Evolutionary conservation across 2,888 invertebrate species (phyloP).

Genomic region (Dyspetes luteomarginatus): DNA sequence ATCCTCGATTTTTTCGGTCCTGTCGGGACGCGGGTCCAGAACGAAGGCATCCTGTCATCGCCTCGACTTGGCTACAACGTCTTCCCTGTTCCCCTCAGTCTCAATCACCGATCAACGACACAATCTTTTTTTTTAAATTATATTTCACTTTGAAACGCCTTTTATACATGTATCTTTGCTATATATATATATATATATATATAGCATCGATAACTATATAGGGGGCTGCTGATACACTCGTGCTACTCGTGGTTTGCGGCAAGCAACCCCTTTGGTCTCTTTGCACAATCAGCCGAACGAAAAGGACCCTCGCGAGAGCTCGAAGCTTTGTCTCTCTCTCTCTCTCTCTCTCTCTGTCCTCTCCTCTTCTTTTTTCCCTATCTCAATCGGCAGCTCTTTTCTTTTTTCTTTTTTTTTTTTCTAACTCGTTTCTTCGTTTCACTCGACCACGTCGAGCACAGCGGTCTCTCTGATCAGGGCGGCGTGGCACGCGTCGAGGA

Average conservation of each 20-base stretch:
- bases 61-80: slow-evolving; percentile 73
- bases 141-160: not conserved
- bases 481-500: slow-evolving; percentile 82
- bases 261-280: slow-evolving; percentile 67
- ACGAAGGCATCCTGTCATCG: slow-evolving; percentile 83
- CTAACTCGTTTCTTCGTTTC: slow-evolving; percentile 50
- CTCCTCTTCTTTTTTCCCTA: slow-evolving; percentile 15
- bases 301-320: slow-evolving; percentile 72
- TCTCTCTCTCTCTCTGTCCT: slow-evolving; percentile 27
- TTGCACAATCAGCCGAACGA: slow-evolving; percentile 76
- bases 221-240: slow-evolving; percentile 40
- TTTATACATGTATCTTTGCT: not conserved
- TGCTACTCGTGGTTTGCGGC: slow-evolving; percentile 65
- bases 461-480: slow-evolving; percentile 81
- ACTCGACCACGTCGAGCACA: slow-evolving; percentile 65
- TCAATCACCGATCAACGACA: slow-evolving; percentile 24
- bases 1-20: slow-evolving; percentile 75
- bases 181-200: not conserved
- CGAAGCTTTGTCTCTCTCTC: slow-evolving; percentile 57
- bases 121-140: slow-evolving; percentile 56
- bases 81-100: slow-evolving; percentile 14
- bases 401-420: slow-evolving; percentile 43
- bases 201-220: not conserved
- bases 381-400: slow-evolving; percentile 41
- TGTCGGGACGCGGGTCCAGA: slow-evolving; percentile 78